Evolutionary conservation across 2,888 invertebrate genomes (phyloP), one percentile per base, ranked within the genome.

Genomic region (Diloba caeruleocephala): DNA sequence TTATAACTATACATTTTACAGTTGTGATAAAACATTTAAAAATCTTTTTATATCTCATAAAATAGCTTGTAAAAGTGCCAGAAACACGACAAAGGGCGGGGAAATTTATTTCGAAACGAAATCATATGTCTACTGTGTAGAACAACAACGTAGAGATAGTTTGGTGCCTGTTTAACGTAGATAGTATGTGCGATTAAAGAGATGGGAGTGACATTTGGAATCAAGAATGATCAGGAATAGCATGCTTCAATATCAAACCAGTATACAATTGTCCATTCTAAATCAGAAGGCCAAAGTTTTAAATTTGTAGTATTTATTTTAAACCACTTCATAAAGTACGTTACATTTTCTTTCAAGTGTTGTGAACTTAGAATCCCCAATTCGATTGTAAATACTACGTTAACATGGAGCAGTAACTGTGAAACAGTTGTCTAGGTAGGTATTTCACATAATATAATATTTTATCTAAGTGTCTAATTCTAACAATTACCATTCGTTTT

Each of bases 101-200:
- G 84, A 86, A 69, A 84, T 89, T 89, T 89, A 89, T 92, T 92
- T 92, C 91, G 92, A 92, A 93, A 90, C 90, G 89, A 90, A 86
- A 84, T 85, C 82, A 87, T 90, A 89, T 92, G 90, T 92, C 93
- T 93, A 93, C 93, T 92, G 90, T 93, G 92, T 93, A 93, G 92
- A 89, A 90, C 90, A 85, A 89, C 88, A 87, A 80, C 86, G 75
- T 90, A 89, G 81, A 81, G 72, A 81, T 86, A 87, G 84, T 83
- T 69, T 78, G 85, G 85, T 87, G 87, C 83, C 84, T 84, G 79
- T 78, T 71, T 79, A 75, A 76, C 77, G 71, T 74, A 71, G 67
- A 76, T 74, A 72, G 72, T 76, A 75, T 74, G 71, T 78, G 71
- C 71, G 67, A 57, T 33, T 73, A n/a, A 68, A 71, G 71, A 60